Evolutionary conservation across 2,797 vertebrate genomes (phyloP), one percentile per base, ranked within the genome.

Genomic region (Phyllotis vaccarum): DNA sequence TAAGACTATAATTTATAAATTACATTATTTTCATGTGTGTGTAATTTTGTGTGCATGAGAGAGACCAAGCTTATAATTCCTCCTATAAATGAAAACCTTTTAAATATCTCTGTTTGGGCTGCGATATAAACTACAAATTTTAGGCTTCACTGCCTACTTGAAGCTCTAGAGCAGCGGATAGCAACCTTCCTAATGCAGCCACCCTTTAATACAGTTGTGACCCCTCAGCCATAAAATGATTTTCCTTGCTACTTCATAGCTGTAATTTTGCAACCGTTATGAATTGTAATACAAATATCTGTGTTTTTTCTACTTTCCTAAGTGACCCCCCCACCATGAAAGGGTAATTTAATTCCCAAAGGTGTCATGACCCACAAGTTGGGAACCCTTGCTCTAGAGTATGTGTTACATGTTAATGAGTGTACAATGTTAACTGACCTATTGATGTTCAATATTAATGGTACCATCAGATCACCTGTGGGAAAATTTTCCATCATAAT

Each of bases 1-100:
- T 83, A 91, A 78, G 49, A 72, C n/a, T 81, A 31, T 56, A 95
- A 64, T 89, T 95, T 79, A 70, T 66, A 56, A 93, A 93, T 29
- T 5, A 90, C 11, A 24, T 87, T 93, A 89, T 34, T 81, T 96
- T 89, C n/a, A 6, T 40, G 79, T 37, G 12, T 60, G n/a, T 24
- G 22, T 58, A 78, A 49, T 49, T 97, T 17, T 78, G 46, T 52
- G 31, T 78, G 29, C 34, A 29, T 78, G 5, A 54, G 49, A 56
- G 9, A 24, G 24, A 8, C 8, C 40, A 19, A 62, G 56, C 37
- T 62, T 37, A 68, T 43, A 66, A 24, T 68, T 52, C 68, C 43
- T 86, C 19, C 66, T 95, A 93, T 37, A 3, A 93, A 86, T 29
- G 83, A 21, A 90, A 91, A 94, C 66, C 2, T 74, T 79, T 78